Percentiles rank a stretch among this genome's conserved stretches.
Evolutionary conservation across 2,888 invertebrate genomes (phyloP).

Genomic region (Auanema freiburgensis): DNA sequence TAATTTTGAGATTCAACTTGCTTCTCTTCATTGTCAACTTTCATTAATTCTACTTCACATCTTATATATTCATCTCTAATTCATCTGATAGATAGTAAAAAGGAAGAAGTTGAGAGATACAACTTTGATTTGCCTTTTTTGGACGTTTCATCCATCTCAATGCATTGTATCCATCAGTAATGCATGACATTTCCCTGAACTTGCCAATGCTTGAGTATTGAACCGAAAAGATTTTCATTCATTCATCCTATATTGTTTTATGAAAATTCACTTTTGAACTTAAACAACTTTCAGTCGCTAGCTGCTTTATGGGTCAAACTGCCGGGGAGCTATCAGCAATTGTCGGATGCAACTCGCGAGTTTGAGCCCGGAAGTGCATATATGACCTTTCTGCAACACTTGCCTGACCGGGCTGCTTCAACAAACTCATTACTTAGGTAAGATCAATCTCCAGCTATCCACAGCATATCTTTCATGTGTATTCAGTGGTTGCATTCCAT

Average conservation of each 20-base stretch:
- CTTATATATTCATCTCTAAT: neutral
- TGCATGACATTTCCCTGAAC: no score
- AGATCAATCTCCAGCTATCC: neutral
- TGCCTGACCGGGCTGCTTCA: slow-evolving; percentile 61
- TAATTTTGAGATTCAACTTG: neutral
- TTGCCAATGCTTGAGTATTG: neutral
- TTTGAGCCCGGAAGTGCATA: slow-evolving; percentile 70
- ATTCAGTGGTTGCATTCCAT: no score
- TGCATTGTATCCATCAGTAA: no score
- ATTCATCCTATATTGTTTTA: neutral
- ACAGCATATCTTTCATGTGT: no score
- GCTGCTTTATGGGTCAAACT: slow-evolving; percentile 55
- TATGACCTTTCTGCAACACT: slow-evolving; percentile 68
- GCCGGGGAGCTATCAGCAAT: slow-evolving; percentile 62
- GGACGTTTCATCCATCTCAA: neutral
- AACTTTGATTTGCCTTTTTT: neutral
- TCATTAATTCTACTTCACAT: neutral
- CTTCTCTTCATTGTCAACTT: neutral
- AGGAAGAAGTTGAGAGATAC: no score
- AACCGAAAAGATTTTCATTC: neutral
- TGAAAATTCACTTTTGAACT: neutral
- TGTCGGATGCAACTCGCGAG: slow-evolving; percentile 66
- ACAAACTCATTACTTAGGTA: slow-evolving; percentile 55
- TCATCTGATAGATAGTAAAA: neutral
- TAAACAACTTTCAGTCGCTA: slow-evolving; percentile 42